Evolutionary conservation across 64 coral and sea anemone genomes (phyloP), one percentile per base, ranked within the genome.

Genomic region (Dendronephthya gigantea): DNA sequence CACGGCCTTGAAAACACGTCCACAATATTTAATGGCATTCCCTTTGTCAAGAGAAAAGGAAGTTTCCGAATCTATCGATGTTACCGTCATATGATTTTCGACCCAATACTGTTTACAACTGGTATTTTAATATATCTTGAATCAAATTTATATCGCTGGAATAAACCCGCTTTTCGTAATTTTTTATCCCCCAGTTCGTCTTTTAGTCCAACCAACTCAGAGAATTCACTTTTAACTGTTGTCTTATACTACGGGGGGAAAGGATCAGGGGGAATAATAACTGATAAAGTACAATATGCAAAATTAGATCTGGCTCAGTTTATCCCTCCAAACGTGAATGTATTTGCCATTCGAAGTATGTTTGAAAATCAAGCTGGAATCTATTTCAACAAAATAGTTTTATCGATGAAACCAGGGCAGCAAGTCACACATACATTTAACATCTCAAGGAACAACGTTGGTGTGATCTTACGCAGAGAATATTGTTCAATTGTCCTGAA

Each of bases 241-340:
- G 69, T 76, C 34, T 76, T 76, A 34, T 76, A 76, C 25, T 76
- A 76, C 69, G 69, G 69, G 35, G 31, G 69, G 6, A 76, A 76
- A 76, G 69, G 69, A 27, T 31, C 23, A 4, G 69, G 69, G 7
- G 69, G 69, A 76, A 16, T 31, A 76, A 76, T 34, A 34, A 76
- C 69, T 4, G 69, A 76, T 34, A 76, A 76, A 76, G 31, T 76
- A 22, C 7, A 76, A 76, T 76, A 76, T 16, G 4, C 5, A 2
- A 28, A 76, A 31, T 3, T 34, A 76, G 35, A 34, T 37, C 3
- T 4, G 3, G 35, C 4, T 76, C 69, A 15, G 1, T 76, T 76
- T 76, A 27, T 1, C 16, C 69, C 69, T 31, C 69, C 69, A 34
- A 34, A 7, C 23, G 69, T 76, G 35, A 7, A 76, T 31, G 35